Evolutionary conservation across 2,113 vertebrate genomes (phyloP), one percentile per base, ranked within the genome.

Genomic region (Tricholaema leucomelas): DNA sequence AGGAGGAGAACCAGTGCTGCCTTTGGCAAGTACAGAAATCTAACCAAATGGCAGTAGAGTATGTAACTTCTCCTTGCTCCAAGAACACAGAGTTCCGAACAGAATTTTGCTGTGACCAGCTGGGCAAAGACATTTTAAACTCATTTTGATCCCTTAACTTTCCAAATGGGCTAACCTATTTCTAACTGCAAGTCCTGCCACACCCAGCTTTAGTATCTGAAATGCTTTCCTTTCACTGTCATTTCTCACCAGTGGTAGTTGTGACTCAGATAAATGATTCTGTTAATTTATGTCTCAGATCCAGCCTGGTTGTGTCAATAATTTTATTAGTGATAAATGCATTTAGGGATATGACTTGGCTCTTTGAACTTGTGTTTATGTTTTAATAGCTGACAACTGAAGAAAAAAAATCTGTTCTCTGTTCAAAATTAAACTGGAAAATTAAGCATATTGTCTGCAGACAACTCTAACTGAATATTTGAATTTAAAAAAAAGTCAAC

Each of bases 301-400:
- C 23, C 67, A 74, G 16, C 5, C 23, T 13, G 21, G 31, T 38
- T 64, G 15, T 52, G 33, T 70, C 40, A 85, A 88, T 40, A 82
- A 54, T 91, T 87, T 88, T 82, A 38, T 76, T 93, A 85, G 36
- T 77, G 81, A 82, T 82, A 75, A 90, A 91, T 87, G 54, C 16
- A 42, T 63, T 80, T 66, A 74, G 42, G 84, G 35, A 54, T 59
- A 40, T 42, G 35, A 50, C 48, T 73, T 84, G 61, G 63, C 50
- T 79, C 55, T 83, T 81, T 91, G 81, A 94, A 88, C n/a, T 16
- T 16, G 5, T 15, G 6, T 35, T 69, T 64, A 12, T 60, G 4
- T 67, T 89, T 89, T 85, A 33, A 17, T 46, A 77, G 30, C 35
- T 71, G 64, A 77, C 31, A 79, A 63, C 11, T 48, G 40, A 19